Base-by-base conservation (phyloP, 2,113 vertebrate genomes). In the Pantherophis guttatus region DNA sequence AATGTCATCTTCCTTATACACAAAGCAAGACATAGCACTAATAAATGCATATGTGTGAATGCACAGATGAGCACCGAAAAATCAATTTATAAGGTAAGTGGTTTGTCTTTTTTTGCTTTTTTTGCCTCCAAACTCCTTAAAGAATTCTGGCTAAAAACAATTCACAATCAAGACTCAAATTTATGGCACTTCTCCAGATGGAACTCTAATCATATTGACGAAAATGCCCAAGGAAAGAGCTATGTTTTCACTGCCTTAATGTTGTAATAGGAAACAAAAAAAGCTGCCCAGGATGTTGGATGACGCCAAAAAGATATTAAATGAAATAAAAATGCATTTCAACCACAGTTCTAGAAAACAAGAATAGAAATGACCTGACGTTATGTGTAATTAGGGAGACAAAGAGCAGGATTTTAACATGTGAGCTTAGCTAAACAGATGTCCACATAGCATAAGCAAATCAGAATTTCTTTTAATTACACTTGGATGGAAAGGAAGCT, bases 391-490 rank as follows among this genome's bases (percentile, higher is more conserved):
- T 95, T 91, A 95, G 86, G 59, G 70, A 96, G 55, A 87, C 92
- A 94, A 95, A 95, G 93, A 96, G 93, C 53, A 95, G 92, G 85
- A 9, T 48, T 96, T 96, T 94, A 94, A 91, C 94, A 26, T 75
- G 75, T 94, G 57, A 94, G 94, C 91, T 97, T 94, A 96, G 86
- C 81, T 90, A 92, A 86, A 86, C 57, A 94, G 88, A 52, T 95
- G 93, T 95, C 93, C 94, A 65, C 93, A 54, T 52, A 95, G 81
- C n/a, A 93, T 93, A 86, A 86, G 44, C 88, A 96, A 90, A 92
- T 85, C 75, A 44, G 87, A 92, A 0, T 1, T 8, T 86, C 24
- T 95, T 93, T 93, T 94, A 92, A 95, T 97, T 95, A 94, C 5
- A 59, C 92, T 95, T 94, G 81, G 2, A 58, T 95, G 90, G 86